These are phyloP conservation scores for Umimayanthus chanpuru DNA, from an alignment of 92 coral and sea anemone species.

Conservation along the genomic window DNA sequence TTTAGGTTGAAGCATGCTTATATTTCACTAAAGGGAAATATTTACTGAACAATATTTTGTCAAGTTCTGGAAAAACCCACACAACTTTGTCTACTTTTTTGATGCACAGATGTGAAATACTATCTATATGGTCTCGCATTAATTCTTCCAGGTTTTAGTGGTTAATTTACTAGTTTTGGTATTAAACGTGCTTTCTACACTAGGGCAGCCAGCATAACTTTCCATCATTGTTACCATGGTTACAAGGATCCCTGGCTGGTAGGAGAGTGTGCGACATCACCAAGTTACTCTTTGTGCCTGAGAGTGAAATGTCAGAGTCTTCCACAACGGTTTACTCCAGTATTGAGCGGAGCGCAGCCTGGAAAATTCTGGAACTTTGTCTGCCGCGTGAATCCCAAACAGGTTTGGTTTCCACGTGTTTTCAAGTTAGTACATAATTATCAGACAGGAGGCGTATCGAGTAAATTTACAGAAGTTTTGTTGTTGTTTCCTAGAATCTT, in stretches of 20 bases:
- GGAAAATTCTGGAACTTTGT: constrained; percentile 32
- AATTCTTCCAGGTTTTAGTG: neutral
- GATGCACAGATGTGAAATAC: no score
- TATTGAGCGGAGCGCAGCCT: constrained; percentile 20
- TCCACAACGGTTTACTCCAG: neutral
- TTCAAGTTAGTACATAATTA: no score
- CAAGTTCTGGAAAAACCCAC: neutral
- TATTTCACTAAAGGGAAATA: no score
- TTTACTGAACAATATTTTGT: neutral
- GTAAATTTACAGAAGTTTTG: neutral
- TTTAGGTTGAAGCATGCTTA: no score
- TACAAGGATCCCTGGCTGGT: constrained; percentile 26
- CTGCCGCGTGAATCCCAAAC: neutral
- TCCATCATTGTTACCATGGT: constrained; percentile 15
- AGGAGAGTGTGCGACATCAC: constrained; percentile 14
- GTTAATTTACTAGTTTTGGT: neutral
- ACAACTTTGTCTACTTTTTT: neutral
- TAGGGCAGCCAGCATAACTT: constrained; percentile 27
- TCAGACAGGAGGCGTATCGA: neutral
- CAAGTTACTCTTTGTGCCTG: neutral
- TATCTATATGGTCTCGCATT: neutral
- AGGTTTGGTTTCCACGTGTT: constrained; percentile 3
- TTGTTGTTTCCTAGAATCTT: constrained; percentile 3
- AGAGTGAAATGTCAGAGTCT: neutral
- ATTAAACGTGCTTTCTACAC: neutral